Percentiles rank a stretch among this genome's conserved stretches.
These are phyloP conservation scores for Drosophila greeni DNA, from an alignment of 2,888 invertebrate species.

Conservation along the genomic window DNA sequence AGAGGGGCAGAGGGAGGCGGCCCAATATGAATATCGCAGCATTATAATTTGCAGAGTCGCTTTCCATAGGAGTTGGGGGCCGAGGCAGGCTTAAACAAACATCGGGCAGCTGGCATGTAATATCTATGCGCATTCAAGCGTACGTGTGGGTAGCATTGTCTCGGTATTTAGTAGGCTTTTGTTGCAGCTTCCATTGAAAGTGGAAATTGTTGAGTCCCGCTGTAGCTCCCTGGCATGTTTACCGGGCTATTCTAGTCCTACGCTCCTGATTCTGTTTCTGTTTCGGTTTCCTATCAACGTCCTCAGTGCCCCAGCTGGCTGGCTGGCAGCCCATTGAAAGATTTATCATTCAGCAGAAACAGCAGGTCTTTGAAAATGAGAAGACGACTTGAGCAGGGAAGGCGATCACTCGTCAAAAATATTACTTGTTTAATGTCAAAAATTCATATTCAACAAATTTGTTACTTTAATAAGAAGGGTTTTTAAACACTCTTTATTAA, in stretches of 20 bases:
- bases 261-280: constrained; percentile 17
- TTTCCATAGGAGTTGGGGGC: constrained; percentile 19
- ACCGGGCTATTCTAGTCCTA: constrained; percentile 26
- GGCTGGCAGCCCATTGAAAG: constrained; percentile 55
- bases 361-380: constrained; percentile 19
- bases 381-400: background rate
- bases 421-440: background rate
- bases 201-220: constrained; percentile 53
- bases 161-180: constrained; percentile 67
- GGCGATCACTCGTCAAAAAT: constrained; percentile 19
- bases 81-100: constrained; percentile 40
- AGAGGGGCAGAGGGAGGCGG: constrained; percentile 46
- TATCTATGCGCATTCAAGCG: constrained; percentile 32
- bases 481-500: background rate
- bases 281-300: constrained; percentile 17
- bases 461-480: too few relatives aligned
- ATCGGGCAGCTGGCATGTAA: constrained; percentile 35
- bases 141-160: constrained; percentile 49
- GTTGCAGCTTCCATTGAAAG: constrained; percentile 59
- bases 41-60: constrained; percentile 62
- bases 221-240: constrained; percentile 46
- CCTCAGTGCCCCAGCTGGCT: constrained; percentile 22
- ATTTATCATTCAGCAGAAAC: constrained; percentile 59
- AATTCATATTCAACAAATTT: too few relatives aligned
- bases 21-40: constrained; percentile 57